Evolutionary conservation across 2,888 invertebrate genomes (phyloP), one percentile per base, ranked within the genome.

Genomic region (Celastrina argiolus): DNA sequence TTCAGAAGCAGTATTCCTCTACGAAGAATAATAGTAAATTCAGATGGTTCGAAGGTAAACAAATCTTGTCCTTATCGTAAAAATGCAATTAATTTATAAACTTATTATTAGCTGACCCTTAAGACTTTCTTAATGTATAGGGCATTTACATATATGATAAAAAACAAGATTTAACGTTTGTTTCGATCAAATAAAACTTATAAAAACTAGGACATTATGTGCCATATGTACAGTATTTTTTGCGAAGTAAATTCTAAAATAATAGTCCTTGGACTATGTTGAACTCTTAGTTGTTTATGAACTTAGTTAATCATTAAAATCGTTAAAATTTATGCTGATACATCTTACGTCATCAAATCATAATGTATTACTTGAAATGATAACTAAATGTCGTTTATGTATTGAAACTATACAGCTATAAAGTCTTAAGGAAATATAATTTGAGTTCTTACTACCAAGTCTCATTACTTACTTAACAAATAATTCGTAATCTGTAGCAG

Each of bases 1-100:
- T 96, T 96, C 81, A 92, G 96, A 72, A 95, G 95, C 78, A 95
- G 94, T 74, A 93, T 96, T 68, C 95, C 96, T 2, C 85, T 96
- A 56, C 91, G 94, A 75, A 95, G 94, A 91, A 94, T 96, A 69
- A 93, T 95, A 64, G 96, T 97, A 36, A 97, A 97, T 84, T 92
- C 94, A 56, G 95, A 96, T 80, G 93, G 94, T 66, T 92, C 94
- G 64, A 96, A 96, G 93, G 96, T 96, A 89, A 88, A 81, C 73
- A 78, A 77, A 61, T 61, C 22, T 22, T 51, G 12, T 26, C 10
- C 51, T 51, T 51, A 51, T 51, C 51, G 51, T 22, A 51, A 51
- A 51, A 51, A 12, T 34, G 14, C 31, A 45, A 36, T 39, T 36
- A 36, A n/a, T 36, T 31, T 22, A 22, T 12, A 1, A 0, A 22